Evolutionary conservation across 2,113 vertebrate species (phyloP).

Genomic region (Scomber scombrus): DNA sequence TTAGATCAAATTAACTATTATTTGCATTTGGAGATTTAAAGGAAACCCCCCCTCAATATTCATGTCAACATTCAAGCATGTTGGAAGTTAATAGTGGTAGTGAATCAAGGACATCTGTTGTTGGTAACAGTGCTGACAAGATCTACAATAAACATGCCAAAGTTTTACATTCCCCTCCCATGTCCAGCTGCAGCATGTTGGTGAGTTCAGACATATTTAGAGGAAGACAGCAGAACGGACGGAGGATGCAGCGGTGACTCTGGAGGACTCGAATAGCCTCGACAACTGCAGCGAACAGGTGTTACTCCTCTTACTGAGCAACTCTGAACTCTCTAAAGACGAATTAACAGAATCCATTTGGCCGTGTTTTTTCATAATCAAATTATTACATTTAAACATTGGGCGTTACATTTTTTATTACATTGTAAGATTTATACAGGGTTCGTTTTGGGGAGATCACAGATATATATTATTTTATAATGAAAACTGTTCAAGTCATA

Average conservation of each 20-base stretch:
- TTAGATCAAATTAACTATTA: constrained; percentile 26
- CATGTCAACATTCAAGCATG: constrained; percentile 30
- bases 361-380: not conserved
- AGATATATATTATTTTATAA: constrained; percentile 25
- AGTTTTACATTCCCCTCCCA: constrained; percentile 68
- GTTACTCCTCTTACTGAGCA: constrained; percentile 66
- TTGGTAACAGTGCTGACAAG: constrained; percentile 67
- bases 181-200: constrained; percentile 76
- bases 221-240: constrained; percentile 49
- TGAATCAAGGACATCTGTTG: constrained; percentile 74
- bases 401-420: constrained; percentile 43
- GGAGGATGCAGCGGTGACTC: constrained; percentile 58
- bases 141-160: constrained; percentile 79
- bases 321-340: constrained; percentile 52
- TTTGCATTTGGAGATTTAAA: constrained; percentile 47
- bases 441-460: constrained; percentile 9
- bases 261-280: constrained; percentile 50
- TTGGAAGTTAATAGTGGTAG: constrained; percentile 54
- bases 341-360: constrained; percentile 42
- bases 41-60: constrained; percentile 29
- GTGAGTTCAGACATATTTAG: constrained; percentile 44
- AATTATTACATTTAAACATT: constrained; percentile 10
- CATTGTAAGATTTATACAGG: constrained; percentile 35
- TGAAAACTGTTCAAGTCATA: constrained; percentile 11
- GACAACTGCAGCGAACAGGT: constrained; percentile 74